Evolutionary conservation across 2,797 vertebrate genomes (phyloP), one percentile per base, ranked within the genome.

Genomic region (Forpus xanthops): DNA sequence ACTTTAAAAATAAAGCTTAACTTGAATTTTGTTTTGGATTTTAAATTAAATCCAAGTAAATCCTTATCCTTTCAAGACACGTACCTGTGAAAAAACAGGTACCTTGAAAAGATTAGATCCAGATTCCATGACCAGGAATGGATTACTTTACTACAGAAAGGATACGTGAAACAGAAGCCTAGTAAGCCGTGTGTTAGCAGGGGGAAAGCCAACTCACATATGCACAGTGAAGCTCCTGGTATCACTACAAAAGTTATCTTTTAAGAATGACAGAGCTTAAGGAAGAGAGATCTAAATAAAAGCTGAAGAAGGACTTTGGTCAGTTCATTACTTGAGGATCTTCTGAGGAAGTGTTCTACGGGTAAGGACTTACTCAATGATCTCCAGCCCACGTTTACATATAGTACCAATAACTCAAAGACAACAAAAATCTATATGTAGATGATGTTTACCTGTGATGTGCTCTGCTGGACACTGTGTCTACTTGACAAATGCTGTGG

Each of bases 401-500:
- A 55, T 11, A 45, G 44, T 79, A 58, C 44, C 25, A 79, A 30
- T 47, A n/a, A 73, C n/a, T 87, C 78, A 73, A 88, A 79, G 58
- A 89, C 33, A 87, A 74, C 12, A 73, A 20, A 58, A 83, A 61
- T 23, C 44, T 31, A 20, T 52, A 86, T 2, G 31, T 15, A 19
- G 15, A 28, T 44, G 19, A 70, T 68, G 44, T 47, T 95, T 98
- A 99, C 99, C 99, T 99, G 99, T 85, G 99, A 99, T 70, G 99
- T 99, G 98, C 99, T 99, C 97, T 99, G 99, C 97, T 99, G 99
- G 94, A 99, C 99, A 94, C 99, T 99, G 98, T 99, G 99, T 95
- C 99, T 98, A 97, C 99, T 99, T 97, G 99, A 99, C 92, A 99
- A 98, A 96, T 99, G 99, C 99, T 99, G 97, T 74, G 89, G 92